Percentiles rank a stretch among this genome's conserved stretches.
Conservation (phyloP, 2,888 invertebrate species). For the Nomada ruficornis region DNA sequence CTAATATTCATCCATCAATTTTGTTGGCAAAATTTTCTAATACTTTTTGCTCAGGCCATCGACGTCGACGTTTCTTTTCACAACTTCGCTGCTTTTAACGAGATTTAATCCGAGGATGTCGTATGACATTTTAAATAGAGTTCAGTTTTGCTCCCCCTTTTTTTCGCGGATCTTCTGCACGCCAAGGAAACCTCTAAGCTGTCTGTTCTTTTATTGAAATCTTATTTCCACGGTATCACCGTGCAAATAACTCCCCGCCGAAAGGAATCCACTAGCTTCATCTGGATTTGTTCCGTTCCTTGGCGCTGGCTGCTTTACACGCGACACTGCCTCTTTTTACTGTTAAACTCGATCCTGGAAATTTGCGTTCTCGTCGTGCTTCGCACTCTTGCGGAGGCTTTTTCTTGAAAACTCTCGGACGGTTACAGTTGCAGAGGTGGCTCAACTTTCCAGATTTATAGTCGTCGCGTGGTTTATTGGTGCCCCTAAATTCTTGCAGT, state of each 20-base stretch:
- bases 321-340: conserved; percentile 13
- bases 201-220: conserved; percentile 52
- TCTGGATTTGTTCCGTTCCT: conserved; percentile 38
- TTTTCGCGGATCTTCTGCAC: neutral
- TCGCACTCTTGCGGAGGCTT: neutral
- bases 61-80: no score
- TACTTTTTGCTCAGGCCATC: no score
- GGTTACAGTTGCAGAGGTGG: neutral
- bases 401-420: neutral
- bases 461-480: neutral
- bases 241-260: conserved; percentile 32
- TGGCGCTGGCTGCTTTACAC: conserved; percentile 33
- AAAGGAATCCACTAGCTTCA: conserved; percentile 6
- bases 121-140: no score
- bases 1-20: no score
- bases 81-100: no score
- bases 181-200: conserved; percentile 30
- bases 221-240: conserved; percentile 37
- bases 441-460: neutral
- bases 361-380: neutral
- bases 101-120: no score
- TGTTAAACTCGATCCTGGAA: neutral
- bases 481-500: neutral
- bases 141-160: no score
- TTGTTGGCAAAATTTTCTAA: no score